Conservation (phyloP, 2,888 invertebrate genomes). For the Crocallis elinguaria region DNA sequence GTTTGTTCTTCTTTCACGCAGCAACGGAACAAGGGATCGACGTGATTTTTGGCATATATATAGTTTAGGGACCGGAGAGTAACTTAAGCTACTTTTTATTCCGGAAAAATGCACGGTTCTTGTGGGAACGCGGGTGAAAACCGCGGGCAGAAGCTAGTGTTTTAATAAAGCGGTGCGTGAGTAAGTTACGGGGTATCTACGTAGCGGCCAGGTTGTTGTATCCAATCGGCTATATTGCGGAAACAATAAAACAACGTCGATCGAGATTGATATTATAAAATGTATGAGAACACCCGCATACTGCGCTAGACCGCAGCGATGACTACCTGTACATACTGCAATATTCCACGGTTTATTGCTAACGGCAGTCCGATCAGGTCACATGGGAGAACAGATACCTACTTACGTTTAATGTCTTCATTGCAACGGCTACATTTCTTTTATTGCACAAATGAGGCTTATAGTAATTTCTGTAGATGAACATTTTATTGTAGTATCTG, state of each 20-base stretch:
- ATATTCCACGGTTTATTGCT: conserved; percentile 22
- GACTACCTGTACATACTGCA: background rate
- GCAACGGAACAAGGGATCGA: too few relatives aligned
- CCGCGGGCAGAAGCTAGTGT: too few relatives aligned
- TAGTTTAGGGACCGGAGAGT: too few relatives aligned
- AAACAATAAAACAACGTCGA: conserved; percentile 57
- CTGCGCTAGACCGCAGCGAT: conserved; percentile 24
- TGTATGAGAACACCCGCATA: conserved; percentile 17
- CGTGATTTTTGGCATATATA: too few relatives aligned
- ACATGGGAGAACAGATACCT: background rate
- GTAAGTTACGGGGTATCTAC: conserved; percentile 22
- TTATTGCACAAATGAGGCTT: too few relatives aligned
- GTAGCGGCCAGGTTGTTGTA: conserved; percentile 33
- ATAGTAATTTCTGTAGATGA: too few relatives aligned
- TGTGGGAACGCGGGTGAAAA: too few relatives aligned
- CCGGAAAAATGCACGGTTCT: too few relatives aligned
- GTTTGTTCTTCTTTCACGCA: too few relatives aligned
- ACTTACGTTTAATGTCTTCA: background rate
- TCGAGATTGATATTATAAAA: conserved; percentile 59
- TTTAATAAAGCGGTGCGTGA: conserved; percentile 19
- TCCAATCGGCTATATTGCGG: conserved; percentile 61
- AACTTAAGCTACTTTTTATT: too few relatives aligned
- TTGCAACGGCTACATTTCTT: too few relatives aligned
- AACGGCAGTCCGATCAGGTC: conserved; percentile 23
- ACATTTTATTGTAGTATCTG: too few relatives aligned